Evolutionary conservation across 30 jellyfish, hydroid and myxozoan genomes (phyloP).

Genomic region (Turritopsis rubra): DNA sequence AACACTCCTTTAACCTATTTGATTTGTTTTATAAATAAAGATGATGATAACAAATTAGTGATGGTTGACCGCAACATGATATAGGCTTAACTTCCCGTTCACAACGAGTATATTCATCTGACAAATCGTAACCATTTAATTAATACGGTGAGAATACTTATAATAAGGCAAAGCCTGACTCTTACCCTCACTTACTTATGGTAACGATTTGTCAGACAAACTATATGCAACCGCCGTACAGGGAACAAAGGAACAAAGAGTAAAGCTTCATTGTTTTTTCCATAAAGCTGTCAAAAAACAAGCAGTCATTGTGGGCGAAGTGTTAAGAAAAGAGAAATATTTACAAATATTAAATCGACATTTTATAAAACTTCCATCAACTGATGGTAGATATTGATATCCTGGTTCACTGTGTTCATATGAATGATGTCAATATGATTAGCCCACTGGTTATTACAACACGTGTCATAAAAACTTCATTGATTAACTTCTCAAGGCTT

Average conservation of each 20-base stretch:
- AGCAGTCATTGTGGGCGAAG: neutral
- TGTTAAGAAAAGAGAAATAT: neutral
- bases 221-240: too few species aligned
- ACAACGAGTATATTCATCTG: too few species aligned
- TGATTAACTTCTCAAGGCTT: constrained; percentile 68
- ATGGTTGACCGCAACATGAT: neutral
- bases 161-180: too few species aligned
- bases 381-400: neutral
- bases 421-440: too few species aligned
- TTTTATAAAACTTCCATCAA: neutral
- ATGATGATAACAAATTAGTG: neutral
- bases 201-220: too few species aligned
- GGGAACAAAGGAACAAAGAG: neutral
- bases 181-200: too few species aligned
- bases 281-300: neutral
- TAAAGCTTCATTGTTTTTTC: neutral
- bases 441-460: neutral
- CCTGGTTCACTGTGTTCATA: too few species aligned
- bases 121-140: too few species aligned
- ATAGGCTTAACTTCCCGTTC: too few species aligned
- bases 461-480: neutral
- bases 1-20: neutral
- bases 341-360: neutral
- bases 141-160: too few species aligned
- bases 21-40: neutral